Evolutionary conservation across 1,140 invertebrate genomes (phyloP).

Genomic region (Phenacoccus solenopsis): DNA sequence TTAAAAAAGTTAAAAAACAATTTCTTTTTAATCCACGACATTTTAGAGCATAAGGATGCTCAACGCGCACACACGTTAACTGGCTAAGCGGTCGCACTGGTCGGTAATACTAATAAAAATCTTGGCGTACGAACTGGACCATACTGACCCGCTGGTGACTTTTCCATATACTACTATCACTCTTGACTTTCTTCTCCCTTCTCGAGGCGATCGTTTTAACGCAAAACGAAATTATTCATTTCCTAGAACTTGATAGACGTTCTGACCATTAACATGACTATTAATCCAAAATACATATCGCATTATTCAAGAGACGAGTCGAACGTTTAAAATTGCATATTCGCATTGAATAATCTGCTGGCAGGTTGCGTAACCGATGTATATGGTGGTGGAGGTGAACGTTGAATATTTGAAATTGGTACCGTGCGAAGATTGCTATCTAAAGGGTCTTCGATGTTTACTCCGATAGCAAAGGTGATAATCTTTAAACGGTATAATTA

Average conservation of each 20-base stretch:
- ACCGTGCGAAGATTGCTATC: background rate
- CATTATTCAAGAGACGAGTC: background rate
- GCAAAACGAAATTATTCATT: background rate
- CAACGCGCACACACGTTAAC: background rate
- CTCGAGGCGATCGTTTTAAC: background rate
- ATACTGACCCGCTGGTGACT: background rate
- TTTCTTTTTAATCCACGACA: background rate
- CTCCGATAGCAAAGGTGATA: background rate
- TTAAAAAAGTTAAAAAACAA: background rate
- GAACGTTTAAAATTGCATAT: background rate
- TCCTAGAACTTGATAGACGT: slow-evolving; percentile 14
- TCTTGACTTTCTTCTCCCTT: slow-evolving; percentile 9
- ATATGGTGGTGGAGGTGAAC: background rate
- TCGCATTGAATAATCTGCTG: background rate
- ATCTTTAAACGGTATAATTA: background rate
- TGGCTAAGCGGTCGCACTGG: background rate
- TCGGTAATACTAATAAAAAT: slow-evolving; percentile 6
- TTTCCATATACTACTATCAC: slow-evolving; percentile 8
- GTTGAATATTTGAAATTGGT: background rate
- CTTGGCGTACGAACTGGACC: slow-evolving; percentile 7
- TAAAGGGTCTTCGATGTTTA: background rate
- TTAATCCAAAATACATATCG: background rate
- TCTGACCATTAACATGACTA: background rate
- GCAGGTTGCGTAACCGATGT: background rate
- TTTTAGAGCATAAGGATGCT: background rate